Base-by-base conservation (phyloP, 2,113 vertebrate genomes). In the Epinephelus moara region DNA sequence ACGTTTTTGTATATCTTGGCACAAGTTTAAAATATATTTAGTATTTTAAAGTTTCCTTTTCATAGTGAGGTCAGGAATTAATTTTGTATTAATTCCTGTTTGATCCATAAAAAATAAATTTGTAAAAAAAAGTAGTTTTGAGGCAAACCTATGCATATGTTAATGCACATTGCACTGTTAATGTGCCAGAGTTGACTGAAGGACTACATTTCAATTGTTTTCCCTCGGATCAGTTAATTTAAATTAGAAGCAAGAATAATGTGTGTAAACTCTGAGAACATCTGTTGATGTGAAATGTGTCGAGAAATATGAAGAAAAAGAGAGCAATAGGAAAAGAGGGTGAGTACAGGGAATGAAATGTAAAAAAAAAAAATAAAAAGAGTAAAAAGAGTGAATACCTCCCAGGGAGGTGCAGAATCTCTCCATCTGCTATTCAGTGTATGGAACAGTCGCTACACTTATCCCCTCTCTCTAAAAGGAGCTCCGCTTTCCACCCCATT, bases 401-500 rank as follows among this genome's bases (percentile, higher is more conserved):
- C 70, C 96, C 95, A 94, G 96, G 97, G 96, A 97, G 96, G 96
- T 74, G 85, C 86, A 84, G 92, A 94, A 93, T 94, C 90, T 88
- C 89, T 94, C 91, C 89, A 93, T 95, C 92, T 95, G 93, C 94
- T 94, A 94, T 96, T 96, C 95, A 95, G 90, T 14, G 89, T 88
- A 86, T 93, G 96, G 91, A 96, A 96, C 96, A 94, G 95, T 96
- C 94, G 94, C 96, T 94, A 96, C 96, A 96, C 96, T 97, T 96
- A 96, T 96, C 96, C 95, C 89, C 84, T 86, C 89, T 91, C 91
- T 94, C 93, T 96, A 95, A 97, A 97, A 96, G 94, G 95, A 95
- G 94, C 93, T 92, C 91, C 69, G 94, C 92, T 95, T 96, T 96
- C 95, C 94, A 95, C 97, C 97, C 96, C 95, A 97, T 97, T 97